Base-by-base conservation (phyloP, 37 sponge, comb jelly and placozoan species). In the Ephydatia muelleri region DNA sequence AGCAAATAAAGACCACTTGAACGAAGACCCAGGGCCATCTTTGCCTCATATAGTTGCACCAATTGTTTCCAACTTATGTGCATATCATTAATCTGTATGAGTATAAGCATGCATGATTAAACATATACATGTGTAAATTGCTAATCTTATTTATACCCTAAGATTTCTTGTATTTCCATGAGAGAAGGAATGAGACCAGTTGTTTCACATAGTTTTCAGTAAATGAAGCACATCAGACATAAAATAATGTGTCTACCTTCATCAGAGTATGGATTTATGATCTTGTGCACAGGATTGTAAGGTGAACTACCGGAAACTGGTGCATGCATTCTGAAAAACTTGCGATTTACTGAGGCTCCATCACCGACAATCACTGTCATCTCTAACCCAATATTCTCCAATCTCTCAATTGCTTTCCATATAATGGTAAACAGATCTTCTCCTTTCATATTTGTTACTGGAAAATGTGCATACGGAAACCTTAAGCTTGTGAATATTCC, bases 401-500 rank as follows among this genome's bases (percentile, higher is more conserved):
- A 43, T 37, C 69, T 32, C 72, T 80, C 82, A 8, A 81, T 75
- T 30, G 85, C 85, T 64, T 89, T 85, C 90, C 90, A 89, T 34
- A 89, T 30, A 22, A 89, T 89, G 38, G 11, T 32, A 39, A 31
- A 75, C 19, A 90, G 65, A 2, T 48, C 14, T 22, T 25, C 27
- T 0, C 72, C 86, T 22, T 2, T 75, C 16, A 90, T 5, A 70
- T 71, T 32, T 0, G 68, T 23, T 32, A 82, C 80, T n/a, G 81
- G 81, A 32, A 89, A 89, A 28, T 90, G 84, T 3, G 72, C 82
- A 49, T 66, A 85, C 22, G 78, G 86, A 73, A 90, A 81, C 29
- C 48, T 48, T 27, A 84, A 34, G 21, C 76, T 26, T 31, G 49
- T 65, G 43, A 85, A 80, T 3, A 89, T 73, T 27, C 86, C 91